phyloP scores from a whole-genome alignment of 1,140 invertebrate genomes.

The Cephus cinctus region DNA sequence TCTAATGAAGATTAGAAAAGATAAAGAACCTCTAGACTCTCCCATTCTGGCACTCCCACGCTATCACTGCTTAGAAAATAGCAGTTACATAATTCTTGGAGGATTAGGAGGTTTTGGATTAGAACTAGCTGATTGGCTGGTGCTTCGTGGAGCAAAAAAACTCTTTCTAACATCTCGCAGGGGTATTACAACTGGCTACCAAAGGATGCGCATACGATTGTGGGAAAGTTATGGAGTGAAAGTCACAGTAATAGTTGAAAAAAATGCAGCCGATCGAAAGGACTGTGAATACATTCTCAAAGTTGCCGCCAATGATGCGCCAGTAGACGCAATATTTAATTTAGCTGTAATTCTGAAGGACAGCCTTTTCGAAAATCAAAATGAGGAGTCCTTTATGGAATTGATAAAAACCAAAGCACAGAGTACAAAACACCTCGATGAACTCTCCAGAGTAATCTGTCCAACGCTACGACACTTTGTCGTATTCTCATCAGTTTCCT shows the following conservation, averaged over 20 bases:
- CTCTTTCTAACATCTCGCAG: constrained; percentile 70
- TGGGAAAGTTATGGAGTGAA: constrained; percentile 60
- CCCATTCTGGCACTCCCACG: constrained; percentile 54
- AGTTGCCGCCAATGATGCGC: constrained; percentile 59
- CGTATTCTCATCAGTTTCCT: constrained; percentile 75
- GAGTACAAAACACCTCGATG: constrained; percentile 55
- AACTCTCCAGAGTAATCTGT: constrained; percentile 55
- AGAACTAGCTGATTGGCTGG: constrained; percentile 75
- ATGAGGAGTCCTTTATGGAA: constrained; percentile 49
- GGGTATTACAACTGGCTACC: constrained; percentile 71
- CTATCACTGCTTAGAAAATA: constrained; percentile 54
- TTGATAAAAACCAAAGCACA: constrained; percentile 56
- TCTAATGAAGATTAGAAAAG: constrained; percentile 61
- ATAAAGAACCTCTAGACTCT: constrained; percentile 32
- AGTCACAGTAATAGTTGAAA: constrained; percentile 53
- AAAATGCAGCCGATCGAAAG: constrained; percentile 50
- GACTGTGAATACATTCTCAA: constrained; percentile 61
- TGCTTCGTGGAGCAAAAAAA: constrained; percentile 67
- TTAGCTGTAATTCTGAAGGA: constrained; percentile 68
- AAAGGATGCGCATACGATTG: constrained; percentile 53
- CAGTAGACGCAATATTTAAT: constrained; percentile 78
- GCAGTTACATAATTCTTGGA: constrained; percentile 59
- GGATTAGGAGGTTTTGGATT: constrained; percentile 82
- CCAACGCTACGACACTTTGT: constrained; percentile 58
- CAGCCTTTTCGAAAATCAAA: constrained; percentile 57